Evolutionary conservation across 2,113 vertebrate genomes (phyloP), one percentile per base, ranked within the genome.

Genomic region (Mystacornis crossleyi): DNA sequence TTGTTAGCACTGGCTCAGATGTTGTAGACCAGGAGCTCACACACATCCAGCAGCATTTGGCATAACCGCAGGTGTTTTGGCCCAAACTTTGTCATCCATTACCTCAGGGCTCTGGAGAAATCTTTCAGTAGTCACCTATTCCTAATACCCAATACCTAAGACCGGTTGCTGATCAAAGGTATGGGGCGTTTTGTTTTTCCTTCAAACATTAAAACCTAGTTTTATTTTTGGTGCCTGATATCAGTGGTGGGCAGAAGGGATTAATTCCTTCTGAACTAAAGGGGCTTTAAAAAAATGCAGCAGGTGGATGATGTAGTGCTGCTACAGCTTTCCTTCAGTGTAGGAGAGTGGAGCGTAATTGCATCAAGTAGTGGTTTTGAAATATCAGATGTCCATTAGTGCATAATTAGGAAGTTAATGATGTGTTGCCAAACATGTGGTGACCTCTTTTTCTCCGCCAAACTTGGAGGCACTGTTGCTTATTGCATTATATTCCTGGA

Each of bases 381-480:
- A 98, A 98, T 98, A 98, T 98, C 98, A 97, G 97, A 97, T 97
- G 96, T 97, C 98, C 98, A 98, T 98, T 98, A 98, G 97, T 88
- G 97, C 98, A 90, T 98, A 98, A 99, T 99, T 99, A 98, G 97
- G 97, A 94, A 98, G 97, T 95, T 98, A 99, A 99, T 98, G 98
- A 98, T 95, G 98, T 98, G 98, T 98, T 98, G 97, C 98, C 98
- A 98, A 98, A 98, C 97, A 97, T 97, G 97, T 96, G 97, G 95
- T 88, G 89, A 96, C 96, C 96, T 96, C 85, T 90, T 53, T 95
- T 95, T 96, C 88, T 89, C 95, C 0, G 12, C 88, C 93, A 90
- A 94, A 96, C 93, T 95, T 93, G 60, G 93, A 86, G 86, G 66
- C 18, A 34, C 61, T 72, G 42, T 50, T 88, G 54, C 85, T 97